Base-by-base conservation (phyloP, 2,888 invertebrate genomes). In the Azorinus chamasolen region DNA sequence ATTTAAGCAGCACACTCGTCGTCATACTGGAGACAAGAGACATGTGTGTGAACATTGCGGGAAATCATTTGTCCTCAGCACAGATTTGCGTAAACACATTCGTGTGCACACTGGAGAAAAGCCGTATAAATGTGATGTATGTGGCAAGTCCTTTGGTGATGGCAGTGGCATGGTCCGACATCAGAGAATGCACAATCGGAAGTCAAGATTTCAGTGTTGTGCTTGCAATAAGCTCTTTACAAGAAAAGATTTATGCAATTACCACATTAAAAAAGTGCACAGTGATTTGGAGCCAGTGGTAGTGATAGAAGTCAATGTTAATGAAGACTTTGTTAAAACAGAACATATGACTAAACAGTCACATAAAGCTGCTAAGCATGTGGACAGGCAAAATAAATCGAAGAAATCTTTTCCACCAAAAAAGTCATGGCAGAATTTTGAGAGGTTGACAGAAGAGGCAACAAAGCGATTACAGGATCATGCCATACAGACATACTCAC, bases 41-140 rank as follows among this genome's bases (percentile, higher is more conserved):
- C 72, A 78, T 20, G 61, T 69, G 1, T 78, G 78, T 25, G 68
- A 72, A 41, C 72, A 78, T 27, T 78, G 78, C 48, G 78, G 69
- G 0, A 73, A 69, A 41, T 54, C 68, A 1, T 78, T 72, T 24
- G 68, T 78, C 14, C 72, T 59, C 6, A 39, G 66, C 22, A 63
- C 72, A 6, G 78, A 78, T 37, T 54, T 72, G 32, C 68, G 69
- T 24, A 72, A 68, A 25, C 78, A 78, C 45, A 63, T 69, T 14
- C 46, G 78, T 6, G 54, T 43, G 8, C 78, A 78, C 24, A 78
- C 78, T 0, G 72, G 72, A 1, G 78, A 78, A 37, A 72, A 78
- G n/a, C 72, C 78, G 14, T 78, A 62, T 16, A 41, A 50, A 24
- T 78, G 78, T 63, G 37, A 53, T 1, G 8, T 48, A 1, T 78